A percentile compares a stretch with the other conserved stretches of the same genome.
These are phyloP conservation scores for Drosophila kuntzei DNA, from an alignment of 2,888 invertebrate genomes.

Conservation along the genomic window DNA sequence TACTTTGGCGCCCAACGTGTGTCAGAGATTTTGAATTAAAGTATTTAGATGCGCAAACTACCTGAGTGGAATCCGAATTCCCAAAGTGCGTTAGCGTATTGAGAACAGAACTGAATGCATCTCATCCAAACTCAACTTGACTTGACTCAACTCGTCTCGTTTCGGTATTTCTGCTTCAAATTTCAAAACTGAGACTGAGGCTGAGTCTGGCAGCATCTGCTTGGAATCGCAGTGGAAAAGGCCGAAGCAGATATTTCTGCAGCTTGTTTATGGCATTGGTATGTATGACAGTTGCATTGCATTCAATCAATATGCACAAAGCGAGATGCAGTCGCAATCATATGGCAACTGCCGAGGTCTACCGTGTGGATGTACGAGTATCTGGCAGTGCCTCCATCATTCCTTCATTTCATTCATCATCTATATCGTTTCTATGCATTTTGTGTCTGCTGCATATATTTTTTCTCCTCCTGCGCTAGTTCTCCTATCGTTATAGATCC, in stretches of 20 bases:
- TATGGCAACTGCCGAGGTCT: constrained; percentile 15
- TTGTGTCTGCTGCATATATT: constrained; percentile 23
- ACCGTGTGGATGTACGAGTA: background rate
- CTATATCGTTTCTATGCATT: constrained; percentile 49
- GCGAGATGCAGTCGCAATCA: constrained; percentile 25
- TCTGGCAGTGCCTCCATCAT: background rate
- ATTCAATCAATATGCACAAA: constrained; percentile 68
- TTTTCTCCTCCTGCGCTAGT: background rate
- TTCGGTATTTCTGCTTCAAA: constrained; percentile 52
- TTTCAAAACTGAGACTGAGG: constrained; percentile 20
- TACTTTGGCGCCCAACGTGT: background rate
- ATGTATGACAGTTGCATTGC: constrained; percentile 69
- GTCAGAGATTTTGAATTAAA: background rate
- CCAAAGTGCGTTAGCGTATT: constrained; percentile 8
- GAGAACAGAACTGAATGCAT: constrained; percentile 7
- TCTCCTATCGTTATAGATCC: background rate
- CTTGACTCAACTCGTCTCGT: constrained; percentile 15
- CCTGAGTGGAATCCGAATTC: background rate
- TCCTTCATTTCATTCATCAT: constrained; percentile 16
- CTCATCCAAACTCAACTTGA: constrained; percentile 13
- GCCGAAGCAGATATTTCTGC: constrained; percentile 25
- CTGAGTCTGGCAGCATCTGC: constrained; percentile 18
- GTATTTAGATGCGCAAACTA: background rate
- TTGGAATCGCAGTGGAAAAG: constrained; percentile 7
- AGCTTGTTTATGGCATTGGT: constrained; percentile 66